These are phyloP conservation scores for Ptiloglossa arizonensis DNA, from an alignment of 1,140 invertebrate genomes.

Conservation along the genomic window DNA sequence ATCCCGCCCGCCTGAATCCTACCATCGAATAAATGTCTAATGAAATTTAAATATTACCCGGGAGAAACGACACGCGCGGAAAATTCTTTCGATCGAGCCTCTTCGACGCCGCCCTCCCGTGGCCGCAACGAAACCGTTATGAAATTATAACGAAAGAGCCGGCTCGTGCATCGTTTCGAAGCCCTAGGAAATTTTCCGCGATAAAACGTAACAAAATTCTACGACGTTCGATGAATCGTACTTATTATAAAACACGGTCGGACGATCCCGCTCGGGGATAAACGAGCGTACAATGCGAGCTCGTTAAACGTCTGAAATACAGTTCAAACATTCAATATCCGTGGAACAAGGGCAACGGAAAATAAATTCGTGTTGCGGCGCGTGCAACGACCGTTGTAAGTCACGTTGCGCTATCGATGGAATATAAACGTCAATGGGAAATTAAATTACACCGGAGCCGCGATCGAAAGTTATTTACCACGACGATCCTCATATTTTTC, in stretches of 20 bases:
- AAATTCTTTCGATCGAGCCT: neutral
- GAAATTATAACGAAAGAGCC: neutral
- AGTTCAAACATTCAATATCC: neutral
- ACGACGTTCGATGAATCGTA: no score
- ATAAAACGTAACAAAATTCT: no score
- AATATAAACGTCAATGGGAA: neutral
- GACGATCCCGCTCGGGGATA: neutral
- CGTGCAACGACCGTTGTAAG: neutral
- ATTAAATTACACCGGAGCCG: neutral
- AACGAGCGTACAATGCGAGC: neutral
- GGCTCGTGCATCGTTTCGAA: neutral
- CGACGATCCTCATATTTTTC: neutral
- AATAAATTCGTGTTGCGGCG: neutral
- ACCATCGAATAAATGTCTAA: neutral
- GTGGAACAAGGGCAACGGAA: neutral
- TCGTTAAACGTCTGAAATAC: neutral
- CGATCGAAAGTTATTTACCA: neutral
- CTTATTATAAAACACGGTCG: no score
- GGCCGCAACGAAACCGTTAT: neutral
- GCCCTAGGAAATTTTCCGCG: no score
- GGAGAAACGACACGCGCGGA: neutral
- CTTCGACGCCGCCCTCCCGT: neutral
- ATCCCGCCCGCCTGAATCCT: neutral
- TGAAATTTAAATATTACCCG: slow-evolving; percentile 1
- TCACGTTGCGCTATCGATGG: neutral